Evolutionary conservation across 1,140 invertebrate genomes (phyloP), one percentile per base, ranked within the genome.

Genomic region (Paralvinella palmiformis): DNA sequence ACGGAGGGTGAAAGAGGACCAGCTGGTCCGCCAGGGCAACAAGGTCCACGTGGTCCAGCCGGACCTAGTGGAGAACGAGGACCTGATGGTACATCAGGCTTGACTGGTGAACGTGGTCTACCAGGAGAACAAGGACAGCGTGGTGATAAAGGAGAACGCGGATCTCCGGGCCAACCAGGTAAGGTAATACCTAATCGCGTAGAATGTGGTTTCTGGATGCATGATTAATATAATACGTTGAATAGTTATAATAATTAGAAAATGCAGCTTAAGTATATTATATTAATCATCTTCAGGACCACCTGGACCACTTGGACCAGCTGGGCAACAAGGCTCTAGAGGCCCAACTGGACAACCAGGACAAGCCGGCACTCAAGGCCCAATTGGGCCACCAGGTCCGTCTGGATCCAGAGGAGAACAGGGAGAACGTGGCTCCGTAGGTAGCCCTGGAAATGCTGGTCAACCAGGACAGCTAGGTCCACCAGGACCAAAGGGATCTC

Each of bases 241-340:
- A n/a, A n/a, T n/a, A n/a, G n/a, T n/a, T n/a, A n/a, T n/a, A n/a
- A n/a, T n/a, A 10, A 41, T n/a, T 10, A n/a, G 37, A 10, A 41
- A n/a, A 41, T 10, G n/a, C 10, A 41, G 37, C 10, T 41, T 41
- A 10, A n/a, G n/a, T n/a, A n/a, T n/a, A n/a, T n/a, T n/a, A n/a
- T n/a, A n/a, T n/a, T n/a, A n/a, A n/a, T n/a, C n/a, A n/a, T n/a
- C n/a, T n/a, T n/a, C 37, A 41, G 58, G 58, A 15, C 58, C 20
- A 22, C 27, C 35, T 60, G 58, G 58, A 41, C 58, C 20, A n/a
- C 29, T n/a, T n/a, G n/a, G n/a, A n/a, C n/a, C n/a, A n/a, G n/a
- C n/a, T n/a, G n/a, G n/a, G n/a, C n/a, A n/a, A n/a, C n/a, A 31
- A 33, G 71, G 71, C 3, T 13, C n/a, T 32, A 27, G 27, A 15